These are phyloP conservation scores for Vanessa cardui DNA, from an alignment of 2,888 invertebrate genomes.

Conservation along the genomic window DNA sequence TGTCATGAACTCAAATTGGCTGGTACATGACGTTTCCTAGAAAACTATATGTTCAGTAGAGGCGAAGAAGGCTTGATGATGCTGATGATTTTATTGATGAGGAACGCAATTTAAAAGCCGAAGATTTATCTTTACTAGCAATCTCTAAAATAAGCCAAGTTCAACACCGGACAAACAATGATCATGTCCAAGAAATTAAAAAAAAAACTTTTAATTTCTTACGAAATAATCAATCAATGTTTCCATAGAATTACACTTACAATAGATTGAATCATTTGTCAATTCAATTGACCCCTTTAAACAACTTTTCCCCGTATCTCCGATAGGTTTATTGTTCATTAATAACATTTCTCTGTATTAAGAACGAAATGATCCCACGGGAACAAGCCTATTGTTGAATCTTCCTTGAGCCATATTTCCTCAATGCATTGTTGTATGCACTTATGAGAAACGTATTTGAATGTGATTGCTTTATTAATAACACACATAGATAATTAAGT, in stretches of 20 bases:
- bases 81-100: no score
- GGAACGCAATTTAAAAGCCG: no score
- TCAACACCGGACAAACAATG: no score
- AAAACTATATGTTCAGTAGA: no score
- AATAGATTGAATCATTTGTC: not conserved
- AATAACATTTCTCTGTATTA: constrained; percentile 45
- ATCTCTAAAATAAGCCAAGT: no score
- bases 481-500: constrained; percentile 8
- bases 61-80: no score
- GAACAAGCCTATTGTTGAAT: constrained; percentile 45
- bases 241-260: not conserved
- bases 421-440: constrained; percentile 36
- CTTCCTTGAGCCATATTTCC: constrained; percentile 30
- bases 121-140: no score
- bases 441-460: constrained; percentile 20
- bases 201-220: not conserved
- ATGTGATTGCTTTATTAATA: constrained; percentile 36
- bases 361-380: constrained; percentile 50
- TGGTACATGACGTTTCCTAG: no score
- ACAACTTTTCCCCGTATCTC: constrained; percentile 17
- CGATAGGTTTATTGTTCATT: constrained; percentile 42
- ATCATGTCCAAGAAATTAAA: not conserved
- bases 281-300: constrained; percentile 10
- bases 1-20: no score
- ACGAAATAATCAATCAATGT: not conserved